Conservation (phyloP, 2,888 invertebrate genomes). For the Phymatocera aterrima region DNA sequence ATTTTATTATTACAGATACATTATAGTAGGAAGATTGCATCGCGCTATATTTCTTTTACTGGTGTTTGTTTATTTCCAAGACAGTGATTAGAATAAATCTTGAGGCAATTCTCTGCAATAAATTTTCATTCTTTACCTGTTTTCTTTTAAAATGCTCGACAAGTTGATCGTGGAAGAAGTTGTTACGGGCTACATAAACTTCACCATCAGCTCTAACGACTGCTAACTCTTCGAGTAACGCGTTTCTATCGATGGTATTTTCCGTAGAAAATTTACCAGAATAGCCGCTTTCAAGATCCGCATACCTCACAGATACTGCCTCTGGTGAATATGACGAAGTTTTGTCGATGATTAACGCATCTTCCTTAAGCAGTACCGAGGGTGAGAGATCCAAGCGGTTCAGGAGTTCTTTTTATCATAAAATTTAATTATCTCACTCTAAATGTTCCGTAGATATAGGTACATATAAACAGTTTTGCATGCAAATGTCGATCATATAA, state of each 20-base stretch:
- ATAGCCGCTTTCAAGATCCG: conserved; percentile 5
- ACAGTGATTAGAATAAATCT: background rate
- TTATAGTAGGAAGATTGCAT: background rate
- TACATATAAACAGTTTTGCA: background rate
- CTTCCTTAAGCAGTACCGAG: conserved; percentile 15
- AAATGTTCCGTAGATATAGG: background rate
- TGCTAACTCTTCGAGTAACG: conserved; percentile 20
- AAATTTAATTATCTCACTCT: background rate
- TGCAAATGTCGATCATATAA: background rate
- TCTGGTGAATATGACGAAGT: conserved; percentile 23
- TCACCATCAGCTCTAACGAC: background rate
- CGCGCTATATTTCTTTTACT: background rate
- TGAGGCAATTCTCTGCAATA: background rate
- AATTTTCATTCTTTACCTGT: background rate
- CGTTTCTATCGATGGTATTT: conserved; percentile 21
- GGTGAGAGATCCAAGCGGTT: conserved; percentile 15
- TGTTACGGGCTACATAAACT: background rate
- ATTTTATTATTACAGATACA: no score
- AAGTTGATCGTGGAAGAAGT: conserved; percentile 36
- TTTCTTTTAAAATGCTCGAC: conserved; percentile 38
- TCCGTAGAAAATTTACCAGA: background rate
- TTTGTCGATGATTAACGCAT: conserved; percentile 8
- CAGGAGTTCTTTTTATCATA: conserved; percentile 23
- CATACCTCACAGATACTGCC: background rate
- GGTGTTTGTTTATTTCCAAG: background rate